Conservation (phyloP, 1,140 invertebrate species). For the Hetaerina americana region DNA sequence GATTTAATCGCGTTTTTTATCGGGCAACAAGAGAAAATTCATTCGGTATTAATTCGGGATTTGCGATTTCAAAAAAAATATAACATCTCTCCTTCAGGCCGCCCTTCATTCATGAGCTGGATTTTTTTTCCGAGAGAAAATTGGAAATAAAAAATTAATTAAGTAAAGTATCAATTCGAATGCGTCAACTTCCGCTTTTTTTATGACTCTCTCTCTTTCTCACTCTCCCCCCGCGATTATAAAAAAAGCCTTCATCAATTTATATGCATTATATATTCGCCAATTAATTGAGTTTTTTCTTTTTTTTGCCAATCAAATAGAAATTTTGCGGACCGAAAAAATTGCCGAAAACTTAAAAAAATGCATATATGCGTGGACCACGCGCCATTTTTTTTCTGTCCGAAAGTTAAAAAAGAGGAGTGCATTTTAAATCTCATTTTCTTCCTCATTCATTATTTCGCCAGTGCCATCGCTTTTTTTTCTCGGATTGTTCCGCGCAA, state of each 20-base stretch:
- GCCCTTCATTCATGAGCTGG: neutral
- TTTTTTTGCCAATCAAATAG: neutral
- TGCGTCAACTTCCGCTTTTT: neutral
- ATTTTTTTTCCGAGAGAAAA: neutral
- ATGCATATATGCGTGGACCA: no score
- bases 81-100: neutral
- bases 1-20: neutral
- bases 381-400: neutral
- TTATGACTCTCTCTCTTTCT: neutral
- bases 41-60: neutral
- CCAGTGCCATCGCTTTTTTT: neutral
- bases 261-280: neutral
- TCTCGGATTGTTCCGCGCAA: neutral
- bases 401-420: neutral
- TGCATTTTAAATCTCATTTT: constrained; percentile 1
- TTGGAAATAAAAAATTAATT: constrained; percentile 1
- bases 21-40: neutral
- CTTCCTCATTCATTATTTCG: neutral
- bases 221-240: neutral
- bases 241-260: neutral
- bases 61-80: neutral
- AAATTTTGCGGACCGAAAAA: neutral
- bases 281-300: neutral
- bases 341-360: no score
- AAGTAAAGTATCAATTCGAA: neutral